phyloP scores from a whole-genome alignment of 2,113 vertebrate species.

The Rhinolophus sinicus region DNA sequence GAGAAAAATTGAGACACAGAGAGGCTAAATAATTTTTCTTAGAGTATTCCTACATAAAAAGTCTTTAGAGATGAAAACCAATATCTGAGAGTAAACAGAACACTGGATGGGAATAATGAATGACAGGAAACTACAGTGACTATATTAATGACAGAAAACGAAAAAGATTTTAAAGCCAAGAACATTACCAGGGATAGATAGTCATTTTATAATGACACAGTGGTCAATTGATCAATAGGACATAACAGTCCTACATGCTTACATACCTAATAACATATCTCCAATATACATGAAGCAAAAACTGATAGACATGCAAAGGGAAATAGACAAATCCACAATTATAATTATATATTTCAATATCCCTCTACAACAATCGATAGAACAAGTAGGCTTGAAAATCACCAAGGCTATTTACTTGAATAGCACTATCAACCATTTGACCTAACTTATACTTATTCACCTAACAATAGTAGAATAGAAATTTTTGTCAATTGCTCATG shows the following conservation, averaged over 20 bases:
- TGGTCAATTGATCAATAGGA: not conserved
- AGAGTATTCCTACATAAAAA: not conserved
- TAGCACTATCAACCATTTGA: not conserved
- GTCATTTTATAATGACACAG: not conserved
- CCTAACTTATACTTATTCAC: not conserved
- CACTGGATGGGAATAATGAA: not conserved
- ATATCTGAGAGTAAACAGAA: not conserved
- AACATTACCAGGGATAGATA: not conserved
- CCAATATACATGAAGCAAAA: not conserved
- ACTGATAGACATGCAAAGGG: not conserved
- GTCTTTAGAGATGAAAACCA: not conserved
- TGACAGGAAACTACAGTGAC: not conserved
- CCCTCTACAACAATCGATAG: not conserved
- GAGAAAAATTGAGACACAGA: not conserved
- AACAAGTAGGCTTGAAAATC: not conserved
- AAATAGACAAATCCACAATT: not conserved
- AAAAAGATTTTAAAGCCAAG: not conserved
- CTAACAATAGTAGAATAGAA: not conserved
- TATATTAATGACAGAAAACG: not conserved
- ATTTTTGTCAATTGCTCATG: not conserved
- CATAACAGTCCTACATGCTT: not conserved
- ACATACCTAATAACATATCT: not conserved
- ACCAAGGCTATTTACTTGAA: not conserved
- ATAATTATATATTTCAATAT: not conserved
- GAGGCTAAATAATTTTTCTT: not conserved